Base-by-base conservation (phyloP, 1,140 invertebrate species). In the Aphelenchoides besseyi region DNA sequence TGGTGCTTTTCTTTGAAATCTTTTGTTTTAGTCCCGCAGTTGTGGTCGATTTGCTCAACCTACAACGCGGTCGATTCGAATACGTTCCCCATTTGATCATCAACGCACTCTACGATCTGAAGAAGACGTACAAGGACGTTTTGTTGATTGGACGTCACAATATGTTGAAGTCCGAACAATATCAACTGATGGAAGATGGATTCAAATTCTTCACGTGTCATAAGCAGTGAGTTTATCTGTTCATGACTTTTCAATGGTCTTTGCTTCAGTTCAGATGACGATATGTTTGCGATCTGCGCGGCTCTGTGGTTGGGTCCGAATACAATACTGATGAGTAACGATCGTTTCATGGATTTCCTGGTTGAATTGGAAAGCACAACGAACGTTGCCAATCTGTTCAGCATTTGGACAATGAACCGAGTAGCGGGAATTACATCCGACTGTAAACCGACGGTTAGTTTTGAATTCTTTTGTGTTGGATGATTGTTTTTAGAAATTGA, bases 261-360 rank as follows among this genome's bases (percentile, higher is more conserved):
- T 23, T 66, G 5, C 5, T 66, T 67, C 18, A 66, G 62, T 29
- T 66, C 62, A 8, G 5, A 55, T 5, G 62, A 66, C 61, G 62
- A 66, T 29, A 8, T 66, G 62, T 66, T 66, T 29, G 30, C 62
- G 3, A 66, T 66, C 16, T 66, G 26, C 61, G 33, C 61, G 5
- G 26, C 62, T 8, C 30, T 66, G 5, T 55, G 26, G 26, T 29
- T 66, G 33, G 62, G 62, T 29, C n/a, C 5, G 26, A 29, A 66
- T 52, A 36, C 62, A 18, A 66, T 8, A 5, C 62, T 66, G 5
- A 16, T 66, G 33, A 66, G 33, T 29, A 66, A 66, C 62, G 62
- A 66, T 29, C 62, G 62, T 29, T 66, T 66, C 26, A 18, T 16
- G 26, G 62, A 66, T 29, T 8, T 59, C 5, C 5, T 59, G 16